phyloP scores from a whole-genome alignment of 2,113 vertebrate genomes.

The Zapus hudsonius region DNA sequence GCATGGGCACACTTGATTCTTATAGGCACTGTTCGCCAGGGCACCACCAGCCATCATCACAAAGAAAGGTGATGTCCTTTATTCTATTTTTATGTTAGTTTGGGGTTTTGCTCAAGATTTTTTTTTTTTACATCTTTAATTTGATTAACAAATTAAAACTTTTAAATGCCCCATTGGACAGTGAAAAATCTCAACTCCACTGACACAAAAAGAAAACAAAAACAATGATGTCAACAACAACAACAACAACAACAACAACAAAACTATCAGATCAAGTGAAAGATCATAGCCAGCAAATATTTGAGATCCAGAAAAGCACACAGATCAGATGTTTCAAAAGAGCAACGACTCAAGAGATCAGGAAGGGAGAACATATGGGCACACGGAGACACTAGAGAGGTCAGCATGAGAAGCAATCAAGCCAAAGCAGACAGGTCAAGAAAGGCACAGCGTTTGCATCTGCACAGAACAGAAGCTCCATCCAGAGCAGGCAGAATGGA shows the following conservation, averaged over 20 bases:
- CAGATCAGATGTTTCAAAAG: neutral
- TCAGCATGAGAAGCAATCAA: neutral
- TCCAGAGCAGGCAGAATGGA: neutral
- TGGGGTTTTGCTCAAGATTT: neutral
- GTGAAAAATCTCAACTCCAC: neutral
- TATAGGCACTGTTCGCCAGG: neutral
- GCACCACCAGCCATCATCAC: neutral
- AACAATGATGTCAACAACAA: neutral
- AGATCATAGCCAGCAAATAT: neutral
- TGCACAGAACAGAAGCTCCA: neutral
- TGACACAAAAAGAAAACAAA: neutral
- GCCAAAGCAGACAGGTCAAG: neutral
- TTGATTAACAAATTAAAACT: neutral
- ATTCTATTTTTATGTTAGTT: neutral
- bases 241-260: neutral
- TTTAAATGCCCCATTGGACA: neutral
- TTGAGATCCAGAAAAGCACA: neutral
- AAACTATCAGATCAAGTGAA: neutral
- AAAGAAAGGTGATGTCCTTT: constrained; percentile 7
- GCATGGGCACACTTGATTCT: neutral
- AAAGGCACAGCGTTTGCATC: neutral
- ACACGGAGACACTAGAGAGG: neutral
- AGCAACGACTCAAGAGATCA: neutral
- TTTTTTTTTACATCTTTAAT: neutral
- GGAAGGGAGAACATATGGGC: neutral